phyloP scores from a whole-genome alignment of 2,797 vertebrate species.

The Etheostoma perlongum region DNA sequence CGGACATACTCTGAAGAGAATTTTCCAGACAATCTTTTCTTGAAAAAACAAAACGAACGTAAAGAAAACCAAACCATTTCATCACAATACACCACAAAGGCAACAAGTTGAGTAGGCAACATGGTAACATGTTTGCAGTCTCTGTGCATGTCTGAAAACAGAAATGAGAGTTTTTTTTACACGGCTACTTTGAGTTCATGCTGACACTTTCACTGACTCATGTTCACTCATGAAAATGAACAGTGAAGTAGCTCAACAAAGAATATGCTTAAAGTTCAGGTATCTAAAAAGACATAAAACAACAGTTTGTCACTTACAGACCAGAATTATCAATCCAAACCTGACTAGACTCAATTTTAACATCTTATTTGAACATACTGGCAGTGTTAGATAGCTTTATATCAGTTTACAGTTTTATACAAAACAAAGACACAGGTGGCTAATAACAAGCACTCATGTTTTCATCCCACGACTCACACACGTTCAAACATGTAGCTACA shows the following conservation, averaged over 20 bases:
- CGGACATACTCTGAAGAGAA: constrained; percentile 17
- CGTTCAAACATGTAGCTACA: constrained; percentile 49
- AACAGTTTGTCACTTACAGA: constrained; percentile 43
- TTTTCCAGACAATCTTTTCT: constrained; percentile 79
- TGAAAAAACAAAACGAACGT: constrained; percentile 44
- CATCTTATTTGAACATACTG: constrained; percentile 75
- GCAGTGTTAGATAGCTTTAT: constrained; percentile 78
- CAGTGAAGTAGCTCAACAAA: constrained; percentile 35
- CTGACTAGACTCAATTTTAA: constrained; percentile 54
- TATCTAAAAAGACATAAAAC: constrained; percentile 54
- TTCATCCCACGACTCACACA: constrained; percentile 29
- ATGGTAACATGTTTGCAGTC: constrained; percentile 66
- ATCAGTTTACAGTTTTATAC: constrained; percentile 59
- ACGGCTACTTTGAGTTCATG: constrained; percentile 57
- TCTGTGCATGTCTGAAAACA: constrained; percentile 51
- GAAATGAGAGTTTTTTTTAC: constrained; percentile 22
- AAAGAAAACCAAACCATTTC: constrained; percentile 59
- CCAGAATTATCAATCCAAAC: constrained; percentile 47
- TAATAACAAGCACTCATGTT: constrained; percentile 44
- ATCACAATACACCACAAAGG: constrained; percentile 81
- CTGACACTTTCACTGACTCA: constrained; percentile 39
- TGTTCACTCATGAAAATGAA: constrained; percentile 38
- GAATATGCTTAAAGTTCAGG: constrained; percentile 52
- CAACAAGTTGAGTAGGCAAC: constrained; percentile 77
- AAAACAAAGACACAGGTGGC: constrained; percentile 71